Base-by-base conservation (phyloP, 2,113 vertebrate genomes). In the Eretmochelys imbricata region DNA sequence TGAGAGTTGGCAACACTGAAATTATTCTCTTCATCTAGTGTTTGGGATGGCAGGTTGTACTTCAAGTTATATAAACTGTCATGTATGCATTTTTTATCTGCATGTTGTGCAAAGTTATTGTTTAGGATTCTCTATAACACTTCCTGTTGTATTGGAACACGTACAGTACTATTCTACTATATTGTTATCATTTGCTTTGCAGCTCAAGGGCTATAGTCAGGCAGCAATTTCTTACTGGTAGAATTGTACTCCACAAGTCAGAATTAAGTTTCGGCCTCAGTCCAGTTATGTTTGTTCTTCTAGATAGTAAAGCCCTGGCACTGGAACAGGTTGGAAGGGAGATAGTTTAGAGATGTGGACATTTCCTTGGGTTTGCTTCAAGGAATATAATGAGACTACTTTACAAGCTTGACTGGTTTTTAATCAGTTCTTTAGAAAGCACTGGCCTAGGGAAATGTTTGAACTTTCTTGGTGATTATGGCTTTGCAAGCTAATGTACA, bases 101-200 rank as follows among this genome's bases (percentile, higher is more conserved):
- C 95, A 89, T 92, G 50, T 13, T 46, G 27, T 48, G 96, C 94
- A 95, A 93, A 96, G 93, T 57, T 54, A 38, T 88, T 0, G 0
- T 95, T 96, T 91, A 96, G 92, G 81, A 88, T 96, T 92, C 89
- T 89, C 88, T 35, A 92, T 95, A 96, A 95, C 84, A 93, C 95
- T 93, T 93, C 92, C 92, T 1, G 1, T 93, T 94, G 90, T 78
- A 89, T 89, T 94, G 89, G 75, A 91, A 89, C 3, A 0, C 81
- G 86, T 57, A 97, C 97, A 96, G 84, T 90, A 17, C 76, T 65
- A 35, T 65, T 65, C 57, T 65, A 65, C 31, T 90, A 90, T 96
- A 89, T 96, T 97, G 96, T 97, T 93, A 90, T 96, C 95, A 94
- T 92, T 38, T 69, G 96, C 93, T 93, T 89, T 85, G 93, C 92